Evolutionary conservation across 53 echinoderm and acorn worm genomes (phyloP), one percentile per base, ranked within the genome.

Genomic region (Henricia sp.): DNA sequence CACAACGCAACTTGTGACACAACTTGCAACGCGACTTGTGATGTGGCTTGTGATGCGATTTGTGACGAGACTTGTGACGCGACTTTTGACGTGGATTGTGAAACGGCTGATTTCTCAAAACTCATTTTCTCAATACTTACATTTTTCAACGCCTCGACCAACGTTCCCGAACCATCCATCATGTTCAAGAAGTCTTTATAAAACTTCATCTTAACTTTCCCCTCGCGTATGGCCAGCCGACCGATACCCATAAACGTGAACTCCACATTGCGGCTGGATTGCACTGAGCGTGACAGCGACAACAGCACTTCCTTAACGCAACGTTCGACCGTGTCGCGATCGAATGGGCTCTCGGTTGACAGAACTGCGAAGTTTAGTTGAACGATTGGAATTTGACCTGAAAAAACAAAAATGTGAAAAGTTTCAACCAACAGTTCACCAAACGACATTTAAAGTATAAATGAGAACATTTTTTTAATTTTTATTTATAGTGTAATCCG

Each of bases 141-240:
- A 90, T 96, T 96, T 90, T 86, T 92, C 56, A 96, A 71, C 17
- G 93, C 94, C 66, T 96, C 97, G 30, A 86, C 83, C 3, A 96
- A 78, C 16, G 66, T 80, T 17, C 97, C 97, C 4, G 93, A 91
- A 3, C 97, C 97, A 84, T 96, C 97, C 97, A 96, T 96, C 92
- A 92, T 94, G 70, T 92, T 93, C 66, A 96, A 68, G 67, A 96
- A 96, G 39, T 94, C 94, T 63, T 96, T 96, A 86, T 92, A 96
- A 90, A 96, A 96, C 67, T 96, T 96, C 97, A 96, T 96, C 83
- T 96, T 96, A 53, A 94, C 94, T 62, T 96, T 96, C 16, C 94
- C 84, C 71, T 96, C 97, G 20, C 92, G 85, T 88, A 96, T 94
- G 41, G 92, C 50, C 20, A 96, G 94, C 35, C 90, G 90, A 2